Base-by-base conservation (phyloP, 2,888 invertebrate genomes). In the Dicyrtomina minuta region DNA sequence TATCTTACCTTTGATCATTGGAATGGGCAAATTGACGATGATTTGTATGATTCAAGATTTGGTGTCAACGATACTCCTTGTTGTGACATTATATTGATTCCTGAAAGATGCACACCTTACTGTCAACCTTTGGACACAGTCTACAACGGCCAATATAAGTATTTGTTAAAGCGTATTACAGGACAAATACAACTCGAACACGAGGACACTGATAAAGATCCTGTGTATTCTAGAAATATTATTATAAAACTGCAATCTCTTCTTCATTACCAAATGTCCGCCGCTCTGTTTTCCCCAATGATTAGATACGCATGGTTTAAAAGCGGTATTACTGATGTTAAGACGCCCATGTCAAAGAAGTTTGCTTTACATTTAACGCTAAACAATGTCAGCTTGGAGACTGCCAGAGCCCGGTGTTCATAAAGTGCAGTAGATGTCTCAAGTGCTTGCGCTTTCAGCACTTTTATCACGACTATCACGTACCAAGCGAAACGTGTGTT, bases 41-140 rank as follows among this genome's bases (percentile, higher is more conserved):
- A 15, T 49, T 59, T 67, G 6, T 46, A 46, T 46, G 46, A 46
- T 4, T 5, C 5, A 4, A 4, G 46, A 8, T 46, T 46, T 46
- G 67, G 67, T 2, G 12, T 4, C 15, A 17, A 27, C 2, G 24
- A 26, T 43, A 3, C 12, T 15, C 17, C 33, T 15, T 13, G 22
- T 20, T 44, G 39, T 15, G 51, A 15, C 10, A 13, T 67, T 10
- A 59, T 26, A 49, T 49, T 67, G 2, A 67, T 67, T 59, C 67
- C 67, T 5, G 46, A 60, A 43, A n/a, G 39, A 8, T 59, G 59
- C n/a, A 67, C 67, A 4, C 17, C 49, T 4, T 33, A n/a, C 13
- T 33, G n/a, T 27, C 67, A 67, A 41, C 67, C 67, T 2, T 60
- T 67, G 12, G 67, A 67, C 17, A 46, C 49, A 13, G 15, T 27